Evolutionary conservation across 2,113 vertebrate species (phyloP).

Genomic region (Corythoichthys intestinalis): DNA sequence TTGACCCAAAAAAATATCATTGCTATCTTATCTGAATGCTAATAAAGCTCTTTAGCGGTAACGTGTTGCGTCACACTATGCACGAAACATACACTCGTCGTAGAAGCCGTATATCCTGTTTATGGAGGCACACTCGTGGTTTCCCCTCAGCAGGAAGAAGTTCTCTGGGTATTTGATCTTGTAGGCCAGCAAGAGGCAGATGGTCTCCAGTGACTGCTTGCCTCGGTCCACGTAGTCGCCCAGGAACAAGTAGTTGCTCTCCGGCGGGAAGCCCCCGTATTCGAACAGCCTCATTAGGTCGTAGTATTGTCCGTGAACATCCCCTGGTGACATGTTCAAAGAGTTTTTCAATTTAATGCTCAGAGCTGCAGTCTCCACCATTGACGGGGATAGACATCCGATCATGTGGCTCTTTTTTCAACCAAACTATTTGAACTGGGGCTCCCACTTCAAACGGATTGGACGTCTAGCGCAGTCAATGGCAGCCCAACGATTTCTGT

Average conservation of each 20-base stretch:
- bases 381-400: too few species aligned
- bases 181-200: constrained; percentile 82
- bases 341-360: too few species aligned
- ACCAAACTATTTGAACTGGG: too few species aligned
- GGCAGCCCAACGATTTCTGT: too few species aligned
- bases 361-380: too few species aligned
- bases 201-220: constrained; percentile 86
- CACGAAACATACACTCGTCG: constrained; percentile 85
- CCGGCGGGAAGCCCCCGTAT: constrained; percentile 78
- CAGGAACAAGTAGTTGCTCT: constrained; percentile 80
- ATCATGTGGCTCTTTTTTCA: too few species aligned
- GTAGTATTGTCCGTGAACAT: constrained; percentile 80
- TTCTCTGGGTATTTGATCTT: constrained; percentile 84
- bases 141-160: constrained; percentile 93
- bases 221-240: constrained; percentile 79
- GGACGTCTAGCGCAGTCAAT: too few species aligned
- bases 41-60: constrained; percentile 18
- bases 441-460: too few species aligned
- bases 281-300: constrained; percentile 79
- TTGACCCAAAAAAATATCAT: not conserved
- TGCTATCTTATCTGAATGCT: constrained; percentile 37
- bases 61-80: constrained; percentile 25
- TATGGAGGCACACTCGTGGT: constrained; percentile 97
- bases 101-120: constrained; percentile 98
- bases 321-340: constrained; percentile 52